Percentiles rank a stretch among this genome's conserved stretches.
Conservation (phyloP, 2,113 vertebrate genomes). For the Sminthopsis crassicaudata region DNA sequence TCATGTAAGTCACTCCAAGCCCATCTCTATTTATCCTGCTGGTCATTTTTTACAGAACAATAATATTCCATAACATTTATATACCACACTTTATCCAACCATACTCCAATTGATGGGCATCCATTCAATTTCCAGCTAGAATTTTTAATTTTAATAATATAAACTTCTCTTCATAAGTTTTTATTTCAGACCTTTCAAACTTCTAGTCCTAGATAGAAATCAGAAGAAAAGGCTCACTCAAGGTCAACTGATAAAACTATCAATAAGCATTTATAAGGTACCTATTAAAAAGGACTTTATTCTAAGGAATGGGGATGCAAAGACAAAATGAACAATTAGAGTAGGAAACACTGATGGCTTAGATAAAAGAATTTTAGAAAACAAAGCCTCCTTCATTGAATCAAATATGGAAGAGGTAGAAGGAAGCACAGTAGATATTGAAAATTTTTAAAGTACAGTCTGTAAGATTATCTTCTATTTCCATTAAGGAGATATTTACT, state of each 20-base stretch:
- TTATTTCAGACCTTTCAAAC: not conserved
- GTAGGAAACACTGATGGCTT: not conserved
- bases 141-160: not conserved
- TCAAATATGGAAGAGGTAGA: not conserved
- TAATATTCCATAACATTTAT: too few species aligned
- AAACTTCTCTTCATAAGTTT: not conserved
- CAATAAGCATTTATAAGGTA: not conserved
- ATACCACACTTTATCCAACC: too few species aligned
- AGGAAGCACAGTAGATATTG: not conserved
- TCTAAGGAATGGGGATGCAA: not conserved
- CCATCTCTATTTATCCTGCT: too few species aligned
- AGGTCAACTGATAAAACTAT: not conserved
- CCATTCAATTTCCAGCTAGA: not conserved
- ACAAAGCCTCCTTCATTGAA: not conserved
- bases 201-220: not conserved
- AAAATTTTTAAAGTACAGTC: not conserved
- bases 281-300: not conserved
- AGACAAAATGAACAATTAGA: not conserved
- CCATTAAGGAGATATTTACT: not conserved
- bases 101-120: too few species aligned
- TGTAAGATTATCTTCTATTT: not conserved
- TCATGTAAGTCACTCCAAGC: too few species aligned
- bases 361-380: not conserved
- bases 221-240: not conserved
- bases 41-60: too few species aligned